Evolutionary conservation across 2,888 invertebrate species (phyloP), one percentile per base, ranked within the genome.

Genomic region (Hydrotaea cyrtoneurina): DNA sequence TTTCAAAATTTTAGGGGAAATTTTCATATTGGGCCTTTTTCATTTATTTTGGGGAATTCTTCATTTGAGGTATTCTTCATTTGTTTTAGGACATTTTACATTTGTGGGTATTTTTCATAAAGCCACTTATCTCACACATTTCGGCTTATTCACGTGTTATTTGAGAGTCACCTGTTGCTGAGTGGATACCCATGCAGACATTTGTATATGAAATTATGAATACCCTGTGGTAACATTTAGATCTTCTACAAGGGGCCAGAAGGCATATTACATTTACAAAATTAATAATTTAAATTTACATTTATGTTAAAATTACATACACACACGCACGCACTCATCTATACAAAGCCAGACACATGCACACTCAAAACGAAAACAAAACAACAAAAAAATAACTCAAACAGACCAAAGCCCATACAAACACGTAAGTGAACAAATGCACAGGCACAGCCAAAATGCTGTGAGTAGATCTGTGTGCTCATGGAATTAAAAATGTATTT

Each of bases 271-370:
- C 84, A 82, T 81, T 79, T 85, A 79, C 76, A 76, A 85, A 79
- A 81, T 84, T 81, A 84, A 84, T 84, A 84, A 84, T 84, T 84
- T 84, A 84, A 81, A 78, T 82, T 81, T 81, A 85, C 84, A 85
- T 82, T 82, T 85, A 73, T 79, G 76, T 77, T 76, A 57, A 79
- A 79, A 66, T 81, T 76, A 72, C 73, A 55, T 55, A 57, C 50
- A 53, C 39, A 50, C 31, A 71, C 31, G 7, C 31, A 31, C 23
- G n/a, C n/a, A 13, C 13, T 39, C 39, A 39, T 43, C 21, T 43
- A 43, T 3, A 15, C 17, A 64, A 15, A 17, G 3, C 3, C 64
- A 39, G 10, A 66, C 36, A 66, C 11, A 43, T n/a, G 17, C 5
- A 66, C 66, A 21, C 43, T 0, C 19, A 43, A n/a, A 2, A 50